Conservation (phyloP, 2,797 vertebrate genomes). For the Eidolon dupreanum region DNA sequence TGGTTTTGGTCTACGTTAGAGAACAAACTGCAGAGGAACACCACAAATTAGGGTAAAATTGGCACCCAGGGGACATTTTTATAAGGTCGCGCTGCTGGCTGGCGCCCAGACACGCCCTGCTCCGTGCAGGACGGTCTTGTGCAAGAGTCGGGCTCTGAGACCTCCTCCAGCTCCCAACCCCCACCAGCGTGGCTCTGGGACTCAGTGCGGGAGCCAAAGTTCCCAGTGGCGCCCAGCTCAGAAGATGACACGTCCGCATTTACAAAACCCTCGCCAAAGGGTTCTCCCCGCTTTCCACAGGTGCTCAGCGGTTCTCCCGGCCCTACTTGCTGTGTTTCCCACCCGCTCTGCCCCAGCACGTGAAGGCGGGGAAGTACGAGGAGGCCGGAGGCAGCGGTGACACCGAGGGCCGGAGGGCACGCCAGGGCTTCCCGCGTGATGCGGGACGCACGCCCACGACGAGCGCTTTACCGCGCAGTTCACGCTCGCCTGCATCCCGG, state of each 20-base stretch:
- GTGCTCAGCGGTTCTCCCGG: too few species aligned
- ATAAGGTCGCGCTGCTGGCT: not conserved
- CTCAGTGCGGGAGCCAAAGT: not conserved
- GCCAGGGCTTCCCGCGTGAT: not conserved
- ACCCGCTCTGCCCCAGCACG: not conserved
- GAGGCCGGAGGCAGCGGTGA: not conserved
- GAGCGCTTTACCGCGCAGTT: not conserved
- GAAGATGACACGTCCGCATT: fast-evolving
- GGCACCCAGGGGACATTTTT: not conserved
- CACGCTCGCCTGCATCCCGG: fast-evolving
- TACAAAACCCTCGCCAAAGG: not conserved
- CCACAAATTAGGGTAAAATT: not conserved
- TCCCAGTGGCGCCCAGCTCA: not conserved
- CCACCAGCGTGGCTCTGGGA: not conserved
- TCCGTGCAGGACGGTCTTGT: not conserved
- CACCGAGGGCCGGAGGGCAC: not conserved
- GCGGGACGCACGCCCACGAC: fast-evolving
- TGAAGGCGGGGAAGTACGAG: not conserved
- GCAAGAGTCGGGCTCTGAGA: not conserved
- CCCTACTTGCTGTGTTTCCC: too few species aligned
- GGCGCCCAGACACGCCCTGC: not conserved
- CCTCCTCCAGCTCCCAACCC: not conserved
- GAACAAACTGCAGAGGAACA: not conserved
- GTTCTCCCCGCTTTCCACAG: not conserved
- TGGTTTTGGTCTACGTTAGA: not conserved